Evolutionary conservation across 2,888 invertebrate species (phyloP).

Genomic region (Thelaira solivaga): DNA sequence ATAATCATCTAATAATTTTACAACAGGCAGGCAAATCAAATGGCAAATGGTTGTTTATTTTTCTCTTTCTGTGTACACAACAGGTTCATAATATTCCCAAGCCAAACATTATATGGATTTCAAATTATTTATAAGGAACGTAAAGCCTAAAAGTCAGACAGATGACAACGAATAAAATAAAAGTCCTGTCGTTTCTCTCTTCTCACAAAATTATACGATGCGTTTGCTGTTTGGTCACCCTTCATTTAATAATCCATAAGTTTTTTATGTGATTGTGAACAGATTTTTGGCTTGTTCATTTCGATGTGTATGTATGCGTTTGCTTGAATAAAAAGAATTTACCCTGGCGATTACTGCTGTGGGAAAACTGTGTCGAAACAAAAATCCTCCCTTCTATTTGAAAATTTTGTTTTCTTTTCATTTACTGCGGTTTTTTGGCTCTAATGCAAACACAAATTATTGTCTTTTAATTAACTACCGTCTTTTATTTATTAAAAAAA

Average conservation of each 20-base stretch:
- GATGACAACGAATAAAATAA: background rate
- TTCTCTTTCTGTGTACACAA: constrained; percentile 57
- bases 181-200: constrained; percentile 15
- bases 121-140: constrained; percentile 2
- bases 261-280: constrained; percentile 38
- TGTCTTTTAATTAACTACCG: constrained; percentile 53
- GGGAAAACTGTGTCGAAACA: constrained; percentile 26
- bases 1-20: constrained; percentile 48
- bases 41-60: constrained; percentile 53
- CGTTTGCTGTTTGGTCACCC: constrained; percentile 27
- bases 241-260: constrained; percentile 29
- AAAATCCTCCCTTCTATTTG: constrained; percentile 37
- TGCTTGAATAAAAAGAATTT: constrained; percentile 11
- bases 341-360: constrained; percentile 60
- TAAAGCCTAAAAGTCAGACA: background rate
- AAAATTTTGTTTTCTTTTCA: constrained; percentile 21
- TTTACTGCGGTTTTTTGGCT: constrained; percentile 28
- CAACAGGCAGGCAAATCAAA: constrained; percentile 55
- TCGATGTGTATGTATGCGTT: background rate
- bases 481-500: constrained; percentile 55
- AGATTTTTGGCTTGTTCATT: constrained; percentile 42
- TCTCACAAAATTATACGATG: background rate
- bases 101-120: constrained; percentile 56
- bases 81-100: constrained; percentile 64
- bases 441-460: constrained; percentile 14